Evolutionary conservation across 2,113 vertebrate genomes (phyloP).

Genomic region (Ancistrus triradiatus): DNA sequence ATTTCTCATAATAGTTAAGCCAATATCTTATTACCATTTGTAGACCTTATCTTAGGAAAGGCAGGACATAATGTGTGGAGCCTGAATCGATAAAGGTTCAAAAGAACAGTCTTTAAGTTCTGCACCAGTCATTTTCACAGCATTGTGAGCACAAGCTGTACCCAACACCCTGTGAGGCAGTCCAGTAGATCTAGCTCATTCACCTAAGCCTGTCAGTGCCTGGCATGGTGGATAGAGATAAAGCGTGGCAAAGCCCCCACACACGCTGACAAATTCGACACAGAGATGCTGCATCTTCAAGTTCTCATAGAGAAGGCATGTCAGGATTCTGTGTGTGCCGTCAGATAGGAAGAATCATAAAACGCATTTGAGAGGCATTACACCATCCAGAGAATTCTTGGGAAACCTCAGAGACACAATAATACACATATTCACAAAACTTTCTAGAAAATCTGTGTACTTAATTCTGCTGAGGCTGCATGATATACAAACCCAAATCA

Average conservation of each 20-base stretch:
- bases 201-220: not conserved
- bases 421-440: no score
- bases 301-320: not conserved
- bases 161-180: not conserved
- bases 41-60: no score
- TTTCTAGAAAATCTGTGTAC: no score
- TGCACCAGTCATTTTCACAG: constrained; percentile 34
- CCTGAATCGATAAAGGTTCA: constrained; percentile 28
- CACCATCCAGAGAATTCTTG: no score
- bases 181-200: not conserved
- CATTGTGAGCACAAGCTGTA: constrained; percentile 18
- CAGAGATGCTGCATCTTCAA: not conserved
- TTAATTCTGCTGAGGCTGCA: no score
- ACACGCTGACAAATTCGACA: not conserved
- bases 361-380: no score
- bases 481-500: no score
- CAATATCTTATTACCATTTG: no score
- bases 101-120: no score
- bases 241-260: not conserved
- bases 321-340: not conserved
- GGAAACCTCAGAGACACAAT: no score
- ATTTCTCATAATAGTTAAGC: no score
- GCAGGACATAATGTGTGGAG: no score
- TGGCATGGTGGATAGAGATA: not conserved
- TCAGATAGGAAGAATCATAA: not conserved